A percentile compares a stretch with the other conserved stretches of the same genome.
Conservation (phyloP, 2,888 invertebrate genomes). For the Cotesia congregata region DNA sequence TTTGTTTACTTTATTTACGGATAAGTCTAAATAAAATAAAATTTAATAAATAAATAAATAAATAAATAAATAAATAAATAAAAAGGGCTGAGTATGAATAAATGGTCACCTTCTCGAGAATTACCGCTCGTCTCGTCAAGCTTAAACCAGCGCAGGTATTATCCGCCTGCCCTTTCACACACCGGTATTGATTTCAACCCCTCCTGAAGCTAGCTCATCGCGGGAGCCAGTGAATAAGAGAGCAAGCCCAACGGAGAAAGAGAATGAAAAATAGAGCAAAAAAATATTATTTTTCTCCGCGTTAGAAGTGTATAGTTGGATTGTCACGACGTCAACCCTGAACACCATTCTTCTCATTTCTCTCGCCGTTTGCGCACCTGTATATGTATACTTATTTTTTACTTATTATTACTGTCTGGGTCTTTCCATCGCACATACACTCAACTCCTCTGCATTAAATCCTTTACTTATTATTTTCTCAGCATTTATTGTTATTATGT, state of each 20-base stretch:
- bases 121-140: constrained; percentile 61
- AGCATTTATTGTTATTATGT: neutral
- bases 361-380: constrained; percentile 7
- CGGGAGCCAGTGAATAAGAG: constrained; percentile 27
- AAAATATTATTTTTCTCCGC: neutral
- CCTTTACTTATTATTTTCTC: neutral
- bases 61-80: constrained; percentile 23
- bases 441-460: neutral
- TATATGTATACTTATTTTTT: constrained; percentile 7
- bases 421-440: neutral
- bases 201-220: constrained; percentile 38
- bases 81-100: neutral
- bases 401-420: constrained; percentile 4
- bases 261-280: constrained; percentile 26
- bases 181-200: constrained; percentile 65
- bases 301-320: constrained; percentile 28
- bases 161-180: constrained; percentile 63
- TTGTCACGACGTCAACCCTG: constrained; percentile 16
- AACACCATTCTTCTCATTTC: constrained; percentile 14
- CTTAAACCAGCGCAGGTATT: constrained; percentile 63
- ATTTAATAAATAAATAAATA: constrained; percentile 22
- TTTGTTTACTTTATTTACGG: neutral
- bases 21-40: neutral
- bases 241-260: constrained; percentile 34
- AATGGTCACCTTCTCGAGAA: constrained; percentile 25